Evolutionary conservation across 2,797 vertebrate genomes (phyloP).

Genomic region (Sebastes aleutianus): DNA sequence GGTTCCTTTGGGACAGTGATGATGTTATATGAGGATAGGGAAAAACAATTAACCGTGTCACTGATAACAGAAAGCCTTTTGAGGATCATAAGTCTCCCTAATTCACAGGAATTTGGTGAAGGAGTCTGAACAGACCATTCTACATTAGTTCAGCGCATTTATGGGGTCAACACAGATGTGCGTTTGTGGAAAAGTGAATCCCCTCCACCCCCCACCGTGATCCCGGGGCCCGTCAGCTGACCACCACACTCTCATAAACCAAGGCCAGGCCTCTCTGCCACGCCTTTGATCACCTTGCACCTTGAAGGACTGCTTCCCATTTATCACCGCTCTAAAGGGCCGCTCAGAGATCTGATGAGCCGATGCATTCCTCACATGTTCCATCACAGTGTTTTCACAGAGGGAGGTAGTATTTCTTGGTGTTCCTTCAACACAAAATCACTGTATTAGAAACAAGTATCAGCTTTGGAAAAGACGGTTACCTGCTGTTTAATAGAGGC

Average conservation of each 20-base stretch:
- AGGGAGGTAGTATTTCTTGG: not conserved
- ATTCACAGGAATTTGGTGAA: slow-evolving; percentile 8
- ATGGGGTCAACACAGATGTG: slow-evolving; percentile 35
- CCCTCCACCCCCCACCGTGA: slow-evolving; percentile 24
- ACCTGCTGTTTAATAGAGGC: not conserved
- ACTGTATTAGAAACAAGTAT: not conserved
- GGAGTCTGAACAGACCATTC: slow-evolving; percentile 18
- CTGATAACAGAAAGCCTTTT: slow-evolving; percentile 1
- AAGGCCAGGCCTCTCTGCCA: slow-evolving; percentile 49
- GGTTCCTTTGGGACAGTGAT: not conserved
- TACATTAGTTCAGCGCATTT: slow-evolving; percentile 62
- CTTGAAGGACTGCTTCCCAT: slow-evolving; percentile 54
- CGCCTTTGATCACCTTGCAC: slow-evolving; percentile 71
- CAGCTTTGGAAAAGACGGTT: not conserved
- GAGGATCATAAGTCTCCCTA: not conserved
- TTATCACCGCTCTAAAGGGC: slow-evolving; percentile 62
- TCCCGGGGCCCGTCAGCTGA: slow-evolving; percentile 31
- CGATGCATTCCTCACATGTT: slow-evolving; percentile 41
- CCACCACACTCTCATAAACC: slow-evolving; percentile 59
- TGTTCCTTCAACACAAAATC: not conserved
- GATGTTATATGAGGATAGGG: not conserved
- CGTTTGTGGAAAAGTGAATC: slow-evolving; percentile 49
- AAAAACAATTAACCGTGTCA: not conserved
- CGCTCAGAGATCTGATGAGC: slow-evolving; percentile 23
- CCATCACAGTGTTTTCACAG: not conserved